Evolutionary conservation across 2,113 vertebrate species (phyloP).

Genomic region (Paedocypris sp.): DNA sequence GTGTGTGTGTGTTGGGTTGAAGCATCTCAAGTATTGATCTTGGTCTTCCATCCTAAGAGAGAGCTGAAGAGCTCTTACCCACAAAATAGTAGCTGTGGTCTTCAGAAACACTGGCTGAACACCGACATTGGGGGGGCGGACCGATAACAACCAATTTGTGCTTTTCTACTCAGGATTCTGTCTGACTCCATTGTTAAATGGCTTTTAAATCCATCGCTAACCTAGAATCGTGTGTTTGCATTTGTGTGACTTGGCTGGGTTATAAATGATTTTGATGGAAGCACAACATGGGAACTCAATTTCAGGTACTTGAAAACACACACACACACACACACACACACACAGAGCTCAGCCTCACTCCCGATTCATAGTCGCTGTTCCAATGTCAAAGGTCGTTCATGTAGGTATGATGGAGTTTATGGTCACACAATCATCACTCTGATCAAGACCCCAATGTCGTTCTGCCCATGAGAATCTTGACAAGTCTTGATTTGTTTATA

Average conservation of each 20-base stretch:
- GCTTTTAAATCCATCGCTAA: not conserved
- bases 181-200: not conserved
- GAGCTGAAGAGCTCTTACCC: not conserved
- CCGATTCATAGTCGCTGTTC: slow-evolving; percentile 31
- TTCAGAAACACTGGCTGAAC: not conserved
- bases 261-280: slow-evolving; percentile 47
- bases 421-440: too few species aligned
- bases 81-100: not conserved
- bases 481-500: too few species aligned
- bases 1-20: not conserved
- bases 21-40: not conserved
- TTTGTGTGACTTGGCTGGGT: slow-evolving; percentile 29
- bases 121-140: not conserved
- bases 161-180: not conserved
- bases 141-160: slow-evolving; percentile 3
- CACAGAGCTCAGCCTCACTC: slow-evolving; percentile 38
- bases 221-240: not conserved
- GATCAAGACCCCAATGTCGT: too few species aligned
- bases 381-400: too few species aligned
- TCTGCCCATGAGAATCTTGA: too few species aligned
- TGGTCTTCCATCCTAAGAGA: too few species aligned
- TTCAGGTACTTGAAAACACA: slow-evolving; percentile 39
- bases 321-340: slow-evolving; percentile 35
- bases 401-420: too few species aligned
- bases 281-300: slow-evolving; percentile 27